Base-by-base conservation (phyloP, 2,888 invertebrate genomes). In the Venusia cambrica region DNA sequence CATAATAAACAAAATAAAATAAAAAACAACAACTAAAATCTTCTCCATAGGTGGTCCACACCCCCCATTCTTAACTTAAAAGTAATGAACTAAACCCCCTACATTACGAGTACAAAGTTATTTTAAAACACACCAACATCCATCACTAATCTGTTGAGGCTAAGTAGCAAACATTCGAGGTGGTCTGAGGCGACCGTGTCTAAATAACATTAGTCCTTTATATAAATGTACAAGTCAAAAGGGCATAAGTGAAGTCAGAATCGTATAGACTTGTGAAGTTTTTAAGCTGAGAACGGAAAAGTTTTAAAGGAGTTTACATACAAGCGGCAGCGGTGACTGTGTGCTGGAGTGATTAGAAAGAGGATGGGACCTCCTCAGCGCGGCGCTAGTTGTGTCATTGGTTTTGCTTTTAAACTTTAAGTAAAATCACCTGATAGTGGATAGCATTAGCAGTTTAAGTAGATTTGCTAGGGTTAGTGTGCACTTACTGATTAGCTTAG, bases 161-260 rank as follows among this genome's bases (percentile, higher is more conserved):
- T 64, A 65, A 62, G 71, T 56, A 58, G 68, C 67, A 84, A 85
- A 84, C 75, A 81, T 55, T 65, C 56, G 66, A 63, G 85, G 85
- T 85, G 85, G 85, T 84, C 85, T 54, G 49, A 48, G 51, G 53
- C 65, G 63, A 72, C 62, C 49, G 53, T 59, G 51, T 68, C 73
- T 68, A 77, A 78, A 78, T 71, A 76, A 66, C 75, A 75, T 76
- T 76, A 77, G 73, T 58, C 57, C 49, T 54, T 50, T 54, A 38
- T 47, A 54, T 57, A 53, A 42, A 47, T 25, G 2, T 33, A 42
- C 43, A 44, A 40, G n/a, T 31, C 5, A 55, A 58, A 73, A 72
- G 19, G 62, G 13, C 54, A 13, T 57, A 75, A 52, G 45, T 51
- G 4, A 5, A n/a, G 10, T 5, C 8, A 6, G 5, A 8, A 36